These are phyloP conservation scores for Todiramphus chloris DNA, from an alignment of 2,113 vertebrate species.

Conservation along the genomic window DNA sequence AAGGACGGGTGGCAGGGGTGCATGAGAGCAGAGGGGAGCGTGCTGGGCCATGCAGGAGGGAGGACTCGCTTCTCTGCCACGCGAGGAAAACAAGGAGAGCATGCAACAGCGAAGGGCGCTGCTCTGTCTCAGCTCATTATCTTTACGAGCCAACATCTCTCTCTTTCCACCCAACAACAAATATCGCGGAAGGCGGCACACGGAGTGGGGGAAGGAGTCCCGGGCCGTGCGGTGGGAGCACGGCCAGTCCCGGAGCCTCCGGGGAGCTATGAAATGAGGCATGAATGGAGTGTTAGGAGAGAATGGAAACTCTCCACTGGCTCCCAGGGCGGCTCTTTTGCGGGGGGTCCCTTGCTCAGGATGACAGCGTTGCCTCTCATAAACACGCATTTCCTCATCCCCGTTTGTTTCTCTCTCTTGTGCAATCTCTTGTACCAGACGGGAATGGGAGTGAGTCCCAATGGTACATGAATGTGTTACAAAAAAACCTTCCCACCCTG, in stretches of 20 bases:
- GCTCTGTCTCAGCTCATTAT: slow-evolving; percentile 51
- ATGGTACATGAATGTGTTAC: slow-evolving; percentile 52
- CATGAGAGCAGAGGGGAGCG: not conserved
- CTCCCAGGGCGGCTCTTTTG: slow-evolving; percentile 24
- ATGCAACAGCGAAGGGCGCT: not conserved
- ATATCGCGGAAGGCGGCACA: not conserved
- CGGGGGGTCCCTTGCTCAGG: slow-evolving; percentile 52
- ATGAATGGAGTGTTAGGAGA: slow-evolving; percentile 62
- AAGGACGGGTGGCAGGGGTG: not conserved
- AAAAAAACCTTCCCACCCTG: slow-evolving; percentile 59
- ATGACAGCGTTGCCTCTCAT: slow-evolving; percentile 55
- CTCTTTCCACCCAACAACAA: not conserved
- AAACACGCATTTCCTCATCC: slow-evolving; percentile 62
- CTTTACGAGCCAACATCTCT: slow-evolving; percentile 24
- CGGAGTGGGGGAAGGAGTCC: not conserved
- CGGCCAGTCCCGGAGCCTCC: not conserved
- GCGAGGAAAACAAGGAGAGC: not conserved
- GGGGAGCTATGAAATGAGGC: slow-evolving; percentile 13
- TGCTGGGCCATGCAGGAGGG: not conserved
- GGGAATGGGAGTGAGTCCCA: slow-evolving; percentile 49
- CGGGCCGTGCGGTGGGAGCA: not conserved
- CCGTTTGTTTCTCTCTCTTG: slow-evolving; percentile 61
- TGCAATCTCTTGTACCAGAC: slow-evolving; percentile 66
- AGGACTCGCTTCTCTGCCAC: not conserved
- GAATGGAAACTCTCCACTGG: slow-evolving; percentile 55